These are phyloP conservation scores for Toxonevra muliebris DNA, from an alignment of 2,888 invertebrate species.

Conservation along the genomic window DNA sequence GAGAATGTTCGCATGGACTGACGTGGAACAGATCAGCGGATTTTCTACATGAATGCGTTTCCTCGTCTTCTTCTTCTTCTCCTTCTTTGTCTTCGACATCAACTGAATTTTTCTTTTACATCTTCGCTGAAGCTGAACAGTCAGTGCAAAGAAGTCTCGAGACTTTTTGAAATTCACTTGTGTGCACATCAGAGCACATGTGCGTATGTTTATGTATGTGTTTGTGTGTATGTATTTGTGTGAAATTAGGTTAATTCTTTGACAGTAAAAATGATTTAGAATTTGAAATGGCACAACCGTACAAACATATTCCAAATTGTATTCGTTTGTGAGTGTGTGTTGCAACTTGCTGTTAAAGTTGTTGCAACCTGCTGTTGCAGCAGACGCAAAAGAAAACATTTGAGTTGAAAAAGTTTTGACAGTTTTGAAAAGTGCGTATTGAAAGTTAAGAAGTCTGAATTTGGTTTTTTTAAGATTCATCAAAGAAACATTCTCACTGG, in stretches of 20 bases:
- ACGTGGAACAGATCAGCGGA: conserved; percentile 63
- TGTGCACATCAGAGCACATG: background rate
- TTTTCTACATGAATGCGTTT: conserved; percentile 61
- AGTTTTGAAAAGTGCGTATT: too few species aligned
- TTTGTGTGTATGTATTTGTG: conserved; percentile 32
- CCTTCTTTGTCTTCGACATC: conserved; percentile 3
- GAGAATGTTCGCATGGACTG: conserved; percentile 38
- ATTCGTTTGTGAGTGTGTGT: background rate
- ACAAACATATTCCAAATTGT: conserved; percentile 22
- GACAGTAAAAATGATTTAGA: conserved; percentile 51
- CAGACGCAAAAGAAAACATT: too few species aligned
- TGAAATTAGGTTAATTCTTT: conserved; percentile 46
- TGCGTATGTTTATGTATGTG: conserved; percentile 8
- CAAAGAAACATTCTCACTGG: too few species aligned
- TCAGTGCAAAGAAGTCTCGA: too few species aligned
- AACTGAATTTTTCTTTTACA: background rate
- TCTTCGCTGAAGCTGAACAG: background rate
- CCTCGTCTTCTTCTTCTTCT: conserved; percentile 21
- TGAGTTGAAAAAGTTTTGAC: too few species aligned
- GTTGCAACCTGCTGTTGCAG: too few species aligned
- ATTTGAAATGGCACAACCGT: conserved; percentile 52
- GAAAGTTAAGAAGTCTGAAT: too few species aligned
- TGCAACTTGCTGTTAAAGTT: too few species aligned
- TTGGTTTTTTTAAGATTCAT: too few species aligned
- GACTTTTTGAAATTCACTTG: background rate